Percentiles rank a stretch among this genome's conserved stretches.
Evolutionary conservation across 2,888 invertebrate genomes (phyloP).

Genomic region (Panopea generosa): DNA sequence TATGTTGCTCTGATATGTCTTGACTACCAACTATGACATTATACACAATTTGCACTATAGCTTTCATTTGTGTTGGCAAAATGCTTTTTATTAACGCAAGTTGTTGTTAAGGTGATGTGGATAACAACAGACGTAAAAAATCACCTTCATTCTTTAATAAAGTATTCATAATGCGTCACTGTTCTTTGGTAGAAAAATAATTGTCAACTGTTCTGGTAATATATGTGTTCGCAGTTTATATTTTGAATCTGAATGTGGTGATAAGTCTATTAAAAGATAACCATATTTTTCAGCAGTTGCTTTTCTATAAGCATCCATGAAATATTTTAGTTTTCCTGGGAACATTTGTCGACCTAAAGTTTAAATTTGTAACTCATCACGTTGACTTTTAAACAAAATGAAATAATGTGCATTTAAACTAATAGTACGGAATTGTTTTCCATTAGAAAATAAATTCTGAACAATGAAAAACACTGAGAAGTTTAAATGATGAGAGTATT

Average conservation of each 20-base stretch:
- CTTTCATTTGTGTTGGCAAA: slow-evolving; percentile 20
- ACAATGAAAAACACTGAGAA: slow-evolving; percentile 42
- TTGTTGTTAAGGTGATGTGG: slow-evolving; percentile 17
- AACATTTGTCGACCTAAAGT: slow-evolving; percentile 53
- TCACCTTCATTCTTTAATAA: slow-evolving; percentile 20
- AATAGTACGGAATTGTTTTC: slow-evolving; percentile 50
- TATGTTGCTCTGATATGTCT: slow-evolving; percentile 1
- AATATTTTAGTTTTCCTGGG: slow-evolving; percentile 34
- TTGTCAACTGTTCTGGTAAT: slow-evolving; percentile 41
- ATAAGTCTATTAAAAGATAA: slow-evolving; percentile 51
- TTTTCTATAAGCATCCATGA: slow-evolving; percentile 46
- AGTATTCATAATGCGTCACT: slow-evolving; percentile 8
- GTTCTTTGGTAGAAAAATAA: slow-evolving; percentile 33
- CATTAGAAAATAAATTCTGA: slow-evolving; percentile 45
- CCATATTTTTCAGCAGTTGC: slow-evolving; percentile 42
- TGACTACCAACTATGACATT: slow-evolving; percentile 15
- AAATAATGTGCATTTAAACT: slow-evolving; percentile 57
- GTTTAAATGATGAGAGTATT: slow-evolving; percentile 43
- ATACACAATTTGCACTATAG: slow-evolving; percentile 36
- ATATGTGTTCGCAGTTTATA: slow-evolving; percentile 50
- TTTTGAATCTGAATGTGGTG: slow-evolving; percentile 46
- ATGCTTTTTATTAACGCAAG: slow-evolving; percentile 22
- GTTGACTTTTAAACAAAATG: slow-evolving; percentile 44
- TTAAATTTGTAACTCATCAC: slow-evolving; percentile 50
- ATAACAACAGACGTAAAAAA: slow-evolving; percentile 22